Percentiles rank a stretch among this genome's conserved stretches.
Evolutionary conservation across 1,140 invertebrate genomes (phyloP).

Genomic region (Drosophila insularis): DNA sequence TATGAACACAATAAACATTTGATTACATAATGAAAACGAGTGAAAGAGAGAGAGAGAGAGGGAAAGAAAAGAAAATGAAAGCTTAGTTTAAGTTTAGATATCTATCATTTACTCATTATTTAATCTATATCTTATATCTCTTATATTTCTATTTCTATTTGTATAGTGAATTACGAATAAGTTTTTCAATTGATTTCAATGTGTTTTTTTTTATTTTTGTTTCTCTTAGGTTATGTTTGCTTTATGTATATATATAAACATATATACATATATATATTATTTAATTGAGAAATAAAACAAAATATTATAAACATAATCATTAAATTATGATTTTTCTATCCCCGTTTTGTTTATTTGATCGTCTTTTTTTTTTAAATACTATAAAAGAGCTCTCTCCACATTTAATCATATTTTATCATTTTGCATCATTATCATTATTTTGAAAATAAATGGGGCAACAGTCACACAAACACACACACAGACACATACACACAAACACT

Average conservation of each 20-base stretch:
- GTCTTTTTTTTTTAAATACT: too few relatives aligned
- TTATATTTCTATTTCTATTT: slow-evolving; percentile 35
- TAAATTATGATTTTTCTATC: neutral
- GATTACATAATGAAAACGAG: neutral
- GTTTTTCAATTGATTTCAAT: slow-evolving; percentile 4
- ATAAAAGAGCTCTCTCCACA: too few relatives aligned
- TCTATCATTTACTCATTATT: slow-evolving; percentile 61
- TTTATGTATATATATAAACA: neutral
- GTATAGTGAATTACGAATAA: neutral
- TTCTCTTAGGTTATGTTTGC: slow-evolving; percentile 3
- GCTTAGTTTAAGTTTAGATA: slow-evolving; percentile 46
- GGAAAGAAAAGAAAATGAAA: slow-evolving; percentile 15
- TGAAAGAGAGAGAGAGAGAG: slow-evolving; percentile 23
- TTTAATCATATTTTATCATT: too few relatives aligned
- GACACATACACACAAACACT: slow-evolving; percentile 6
- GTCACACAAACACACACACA: neutral
- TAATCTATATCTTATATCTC: slow-evolving; percentile 51
- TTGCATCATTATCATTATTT: too few relatives aligned
- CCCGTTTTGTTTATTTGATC: neutral
- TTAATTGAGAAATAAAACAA: slow-evolving; percentile 6
- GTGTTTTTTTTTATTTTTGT: neutral
- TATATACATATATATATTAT: neutral
- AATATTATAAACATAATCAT: slow-evolving; percentile 12
- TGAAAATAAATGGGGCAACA: slow-evolving; percentile 23
- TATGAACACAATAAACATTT: slow-evolving; percentile 10